phyloP scores from a whole-genome alignment of 2,113 vertebrate genomes.

The Ranitomeya variabilis region DNA sequence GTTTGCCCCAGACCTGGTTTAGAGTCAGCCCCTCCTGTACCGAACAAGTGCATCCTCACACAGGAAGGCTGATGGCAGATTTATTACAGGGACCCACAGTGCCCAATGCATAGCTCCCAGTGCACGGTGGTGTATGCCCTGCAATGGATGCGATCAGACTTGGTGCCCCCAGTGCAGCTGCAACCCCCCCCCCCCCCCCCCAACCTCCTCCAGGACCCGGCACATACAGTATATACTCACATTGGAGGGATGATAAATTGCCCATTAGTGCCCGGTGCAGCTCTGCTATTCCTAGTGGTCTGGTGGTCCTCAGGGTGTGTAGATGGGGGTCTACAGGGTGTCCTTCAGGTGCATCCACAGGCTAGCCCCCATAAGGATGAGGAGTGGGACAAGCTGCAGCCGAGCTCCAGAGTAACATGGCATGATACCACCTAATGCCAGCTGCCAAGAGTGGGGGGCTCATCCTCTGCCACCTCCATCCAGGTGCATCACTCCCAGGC shows the following conservation, averaged over 20 bases:
- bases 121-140: neutral
- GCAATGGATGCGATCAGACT: neutral
- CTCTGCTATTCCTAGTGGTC: slow-evolving; percentile 49
- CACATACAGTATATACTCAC: slow-evolving; percentile 32
- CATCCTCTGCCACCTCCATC: slow-evolving; percentile 52
- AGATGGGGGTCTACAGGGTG: slow-evolving; percentile 24
- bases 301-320: slow-evolving; percentile 18
- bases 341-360: slow-evolving; percentile 50
- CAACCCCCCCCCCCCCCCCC: too few relatives aligned
- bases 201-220: neutral
- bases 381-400: slow-evolving; percentile 12
- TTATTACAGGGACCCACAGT: neutral
- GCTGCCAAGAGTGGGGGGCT: slow-evolving; percentile 39
- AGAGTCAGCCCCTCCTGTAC: neutral
- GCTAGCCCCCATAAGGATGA: slow-evolving; percentile 42
- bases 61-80: neutral
- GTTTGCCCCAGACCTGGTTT: too few relatives aligned
- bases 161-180: neutral
- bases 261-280: slow-evolving; percentile 48
- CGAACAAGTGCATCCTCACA: neutral
- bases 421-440: slow-evolving; percentile 32
- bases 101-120: neutral
- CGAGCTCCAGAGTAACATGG: slow-evolving; percentile 21
- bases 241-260: slow-evolving; percentile 57
- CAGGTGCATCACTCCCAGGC: slow-evolving; percentile 24